Base-by-base conservation (phyloP, 2,797 vertebrate species). In the Ceryle rudis region DNA sequence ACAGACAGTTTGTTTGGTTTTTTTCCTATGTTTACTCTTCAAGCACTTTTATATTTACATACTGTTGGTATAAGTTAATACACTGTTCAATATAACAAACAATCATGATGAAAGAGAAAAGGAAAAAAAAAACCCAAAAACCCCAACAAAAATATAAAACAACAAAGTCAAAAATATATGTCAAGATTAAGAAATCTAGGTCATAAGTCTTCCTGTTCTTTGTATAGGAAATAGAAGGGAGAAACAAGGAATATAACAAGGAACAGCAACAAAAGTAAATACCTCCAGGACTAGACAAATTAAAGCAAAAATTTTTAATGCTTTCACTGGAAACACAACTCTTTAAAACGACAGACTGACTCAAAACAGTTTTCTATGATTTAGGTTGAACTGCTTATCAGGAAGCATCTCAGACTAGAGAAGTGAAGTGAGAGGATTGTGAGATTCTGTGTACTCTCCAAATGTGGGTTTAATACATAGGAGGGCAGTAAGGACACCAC, bases 251-350 rank as follows among this genome's bases (percentile, higher is more conserved):
- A 54, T 78, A 52, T 26, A 93, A 78, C 71, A 69, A 62, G 65
- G 64, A 55, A 15, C 84, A 57, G 10, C 14, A 57, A 72, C 22
- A 67, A 37, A 33, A 81, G 29, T 44, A 77, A 77, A 77, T 66
- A 39, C 26, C 71, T 77, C 22, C 16, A 72, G 75, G 47, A 81
- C 33, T 13, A 72, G 60, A 66, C 6, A 58, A 79, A 84, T 69
- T 28, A 61, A 77, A 81, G 61, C 23, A 41, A 44, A 44, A 85
- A 41, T 81, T 57, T 39, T 57, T 65, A 92, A 78, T 69, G 44
- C 28, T 89, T 81, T 81, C 33, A 81, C 52, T 89, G 49, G 31
- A 81, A 91, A 62, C 37, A 67, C 21, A 89, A 52, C 44, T 57
- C 41, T 12, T 46, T 75, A 37, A 84, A 84, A 70, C 67, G 67